A percentile compares a stretch with the other conserved stretches of the same genome.
These are phyloP conservation scores for Eilema griseolum DNA, from an alignment of 2,888 invertebrate species.

Conservation along the genomic window DNA sequence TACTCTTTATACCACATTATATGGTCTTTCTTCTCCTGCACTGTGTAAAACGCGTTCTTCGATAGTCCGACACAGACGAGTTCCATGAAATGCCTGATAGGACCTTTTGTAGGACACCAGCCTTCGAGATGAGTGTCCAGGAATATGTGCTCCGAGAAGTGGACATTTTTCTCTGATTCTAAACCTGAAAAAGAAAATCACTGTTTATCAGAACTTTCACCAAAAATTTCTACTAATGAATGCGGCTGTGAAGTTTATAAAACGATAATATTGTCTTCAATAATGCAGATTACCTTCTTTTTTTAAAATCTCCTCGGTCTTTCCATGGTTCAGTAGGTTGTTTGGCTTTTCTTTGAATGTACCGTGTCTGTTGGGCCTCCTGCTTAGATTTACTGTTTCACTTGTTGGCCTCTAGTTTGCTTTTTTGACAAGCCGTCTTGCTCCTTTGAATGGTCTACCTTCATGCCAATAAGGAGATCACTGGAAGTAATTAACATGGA, in stretches of 20 bases:
- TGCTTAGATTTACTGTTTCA: conserved; percentile 76
- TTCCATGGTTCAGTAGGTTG: conserved; percentile 5
- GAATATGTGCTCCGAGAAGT: conserved; percentile 98
- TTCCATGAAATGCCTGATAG: conserved; percentile 99
- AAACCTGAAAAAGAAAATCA: conserved; percentile 86
- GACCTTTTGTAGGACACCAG: conserved; percentile 97
- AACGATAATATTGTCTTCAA: background rate
- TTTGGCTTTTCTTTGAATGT: conserved; percentile 53
- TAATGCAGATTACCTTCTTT: conserved; percentile 21
- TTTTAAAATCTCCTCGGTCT: conserved; percentile 16
- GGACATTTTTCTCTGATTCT: conserved; percentile 89
- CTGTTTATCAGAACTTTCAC: too few relatives aligned
- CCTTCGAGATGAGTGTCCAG: conserved; percentile 93
- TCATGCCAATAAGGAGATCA: conserved; percentile 92
- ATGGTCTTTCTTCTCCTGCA: conserved; percentile 94
- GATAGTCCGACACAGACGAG: conserved; percentile 97
- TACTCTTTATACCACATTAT: conserved; percentile 97
- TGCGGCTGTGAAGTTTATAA: too few relatives aligned
- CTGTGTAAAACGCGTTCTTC: conserved; percentile 97
- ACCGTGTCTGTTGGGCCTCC: conserved; percentile 59
- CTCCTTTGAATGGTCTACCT: conserved; percentile 88
- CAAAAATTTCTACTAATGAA: too few relatives aligned
- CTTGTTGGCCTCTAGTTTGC: conserved; percentile 84
- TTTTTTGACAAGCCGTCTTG: conserved; percentile 56
- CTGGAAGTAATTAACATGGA: conserved; percentile 72